These are phyloP conservation scores for Euclidia mi DNA, from an alignment of 2,888 invertebrate genomes.

Conservation along the genomic window DNA sequence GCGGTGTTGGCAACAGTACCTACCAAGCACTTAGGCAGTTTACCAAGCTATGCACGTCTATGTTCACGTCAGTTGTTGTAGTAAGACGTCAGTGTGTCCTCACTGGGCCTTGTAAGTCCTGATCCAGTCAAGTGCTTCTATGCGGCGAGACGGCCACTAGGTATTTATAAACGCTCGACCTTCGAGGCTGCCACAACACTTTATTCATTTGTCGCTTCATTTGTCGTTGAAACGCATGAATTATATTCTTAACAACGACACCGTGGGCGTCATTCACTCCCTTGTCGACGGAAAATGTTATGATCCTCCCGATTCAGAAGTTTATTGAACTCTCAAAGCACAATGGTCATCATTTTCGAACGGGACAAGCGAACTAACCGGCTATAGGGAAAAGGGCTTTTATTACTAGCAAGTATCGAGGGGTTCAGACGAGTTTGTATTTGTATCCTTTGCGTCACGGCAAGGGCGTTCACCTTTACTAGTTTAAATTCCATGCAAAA, in stretches of 20 bases:
- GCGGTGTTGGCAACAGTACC: no score
- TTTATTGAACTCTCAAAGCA: slow-evolving; percentile 38
- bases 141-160: slow-evolving; percentile 19
- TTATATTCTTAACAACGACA: slow-evolving; percentile 46
- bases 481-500: slow-evolving; percentile 25
- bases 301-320: slow-evolving; percentile 28
- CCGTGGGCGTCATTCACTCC: slow-evolving; percentile 58
- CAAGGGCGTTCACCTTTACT: slow-evolving; percentile 61
- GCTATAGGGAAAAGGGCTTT: slow-evolving; percentile 49
- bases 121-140: slow-evolving; percentile 38
- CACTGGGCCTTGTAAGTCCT: slow-evolving; percentile 17
- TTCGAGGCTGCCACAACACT: slow-evolving; percentile 49
- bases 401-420: slow-evolving; percentile 26
- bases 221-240: slow-evolving; percentile 53
- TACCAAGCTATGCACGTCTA: no score
- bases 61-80: background rate
- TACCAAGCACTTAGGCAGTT: no score
- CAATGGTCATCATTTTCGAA: slow-evolving; percentile 28
- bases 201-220: slow-evolving; percentile 49
- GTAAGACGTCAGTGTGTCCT: slow-evolving; percentile 9
- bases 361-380: slow-evolving; percentile 39
- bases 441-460: slow-evolving; percentile 51
- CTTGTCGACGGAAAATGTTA: slow-evolving; percentile 41
- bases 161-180: slow-evolving; percentile 60
- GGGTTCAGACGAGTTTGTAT: slow-evolving; percentile 27